These are phyloP conservation scores for Syrphus vitripennis DNA, from an alignment of 2,888 invertebrate species.

Conservation along the genomic window DNA sequence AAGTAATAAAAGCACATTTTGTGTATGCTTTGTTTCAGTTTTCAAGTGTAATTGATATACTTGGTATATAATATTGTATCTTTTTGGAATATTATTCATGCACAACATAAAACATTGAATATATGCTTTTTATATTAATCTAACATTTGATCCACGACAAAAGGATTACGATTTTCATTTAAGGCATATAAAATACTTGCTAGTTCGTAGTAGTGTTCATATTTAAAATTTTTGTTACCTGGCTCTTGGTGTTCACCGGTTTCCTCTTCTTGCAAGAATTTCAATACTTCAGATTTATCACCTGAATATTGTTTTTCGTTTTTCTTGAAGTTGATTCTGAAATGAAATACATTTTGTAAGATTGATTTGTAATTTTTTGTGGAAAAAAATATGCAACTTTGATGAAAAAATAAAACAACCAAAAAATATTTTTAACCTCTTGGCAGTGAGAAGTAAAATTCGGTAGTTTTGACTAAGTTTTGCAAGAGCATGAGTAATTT, in stretches of 20 bases:
- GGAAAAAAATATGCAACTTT: not conserved
- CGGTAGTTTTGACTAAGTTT: too few relatives aligned
- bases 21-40: not conserved
- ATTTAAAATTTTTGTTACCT: constrained; percentile 83
- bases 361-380: not conserved
- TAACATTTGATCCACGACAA: constrained; percentile 75
- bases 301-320: constrained; percentile 94
- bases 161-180: constrained; percentile 77
- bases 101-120: constrained; percentile 5
- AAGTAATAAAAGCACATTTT: not conserved
- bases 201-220: constrained; percentile 76
- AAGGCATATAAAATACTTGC: constrained; percentile 77
- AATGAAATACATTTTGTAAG: constrained; percentile 25
- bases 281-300: constrained; percentile 94
- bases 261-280: constrained; percentile 94
- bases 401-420: not conserved
- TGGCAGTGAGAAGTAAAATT: too few relatives aligned
- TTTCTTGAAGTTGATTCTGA: constrained; percentile 97
- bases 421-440: too few relatives aligned
- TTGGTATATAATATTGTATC: not conserved
- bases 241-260: constrained; percentile 88
- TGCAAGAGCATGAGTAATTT: too few relatives aligned
- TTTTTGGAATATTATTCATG: constrained; percentile 21
- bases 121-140: constrained; percentile 74
- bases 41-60: not conserved